Evolutionary conservation across 2,113 vertebrate genomes (phyloP), one percentile per base, ranked within the genome.

Genomic region (Dasypus novemcinctus): DNA sequence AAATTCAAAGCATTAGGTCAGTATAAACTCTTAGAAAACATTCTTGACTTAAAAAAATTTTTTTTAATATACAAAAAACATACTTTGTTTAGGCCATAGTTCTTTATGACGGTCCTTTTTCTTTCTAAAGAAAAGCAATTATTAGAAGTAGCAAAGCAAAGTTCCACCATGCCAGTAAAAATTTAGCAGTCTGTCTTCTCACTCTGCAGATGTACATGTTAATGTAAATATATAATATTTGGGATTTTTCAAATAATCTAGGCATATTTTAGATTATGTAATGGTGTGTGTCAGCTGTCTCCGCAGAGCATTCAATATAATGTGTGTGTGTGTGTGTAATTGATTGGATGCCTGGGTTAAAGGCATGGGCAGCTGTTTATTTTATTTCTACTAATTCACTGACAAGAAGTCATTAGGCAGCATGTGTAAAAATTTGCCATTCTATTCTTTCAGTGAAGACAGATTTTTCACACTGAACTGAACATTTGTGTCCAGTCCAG

Each of bases 21-120:
- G 23, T 87, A 43, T 49, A 66, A 95, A 82, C 25, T n/a, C 27
- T 95, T 96, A 89, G 29, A 82, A 68, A 78, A 91, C 79, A 75
- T 91, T 43, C 15, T 90, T 93, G 33, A 36, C 9, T 29, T 69
- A 17, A 54, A 17, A 17, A 54, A 17, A 5, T 18, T 59, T 78
- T 83, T 91, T 88, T 71, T 76, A 49, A 49, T 49, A 49, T 33
- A 41, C 41, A 87, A 71, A 92, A 96, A 29, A 74, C 52, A 76
- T 91, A 59, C 15, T 95, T 90, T 87, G 41, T 69, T 71, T 57
- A 27, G 25, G 52, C 46, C 31, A 68, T 75, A 43, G 43, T 87
- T 92, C 21, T 82, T 91, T 49, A 23, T 84, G 95, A n/a, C 0
- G 8, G 64, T 81, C 4, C 29, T 80, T 91, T 92, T 85, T 78